These are phyloP conservation scores for Menidia menidia DNA, from an alignment of 2,797 vertebrate species.

Conservation along the genomic window DNA sequence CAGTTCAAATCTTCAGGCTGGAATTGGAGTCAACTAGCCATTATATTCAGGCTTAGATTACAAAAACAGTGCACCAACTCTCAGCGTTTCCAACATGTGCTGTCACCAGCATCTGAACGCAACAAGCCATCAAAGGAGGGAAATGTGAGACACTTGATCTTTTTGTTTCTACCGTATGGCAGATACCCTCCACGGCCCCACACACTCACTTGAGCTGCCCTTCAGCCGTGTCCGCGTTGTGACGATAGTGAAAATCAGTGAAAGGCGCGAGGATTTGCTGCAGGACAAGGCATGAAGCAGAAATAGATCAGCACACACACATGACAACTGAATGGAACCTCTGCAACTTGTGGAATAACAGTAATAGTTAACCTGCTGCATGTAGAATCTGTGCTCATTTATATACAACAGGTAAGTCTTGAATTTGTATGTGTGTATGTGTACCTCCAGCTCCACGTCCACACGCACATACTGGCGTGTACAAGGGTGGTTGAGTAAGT, in stretches of 20 bases:
- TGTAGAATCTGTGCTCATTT: conserved; percentile 38
- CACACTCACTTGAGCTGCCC: conserved; percentile 96
- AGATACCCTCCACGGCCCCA: conserved; percentile 16
- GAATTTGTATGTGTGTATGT: neutral
- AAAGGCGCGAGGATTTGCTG: conserved; percentile 99
- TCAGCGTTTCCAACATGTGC: conserved; percentile 28
- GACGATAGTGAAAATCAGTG: conserved; percentile 99
- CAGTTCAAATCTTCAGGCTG: conserved; percentile 31
- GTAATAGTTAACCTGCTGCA: conserved; percentile 23
- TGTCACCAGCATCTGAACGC: conserved; percentile 46
- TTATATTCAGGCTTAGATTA: conserved; percentile 40
- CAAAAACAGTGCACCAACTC: conserved; percentile 49
- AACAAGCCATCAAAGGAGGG: conserved; percentile 50
- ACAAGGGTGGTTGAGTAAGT: conserved; percentile 98
- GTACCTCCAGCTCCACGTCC: conserved; percentile 96
- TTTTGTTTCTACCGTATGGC: conserved; percentile 40
- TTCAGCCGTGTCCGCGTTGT: conserved; percentile 96
- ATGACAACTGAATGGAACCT: neutral
- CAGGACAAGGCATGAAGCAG: conserved; percentile 57
- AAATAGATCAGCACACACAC: conserved; percentile 18
- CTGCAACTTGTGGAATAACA: conserved; percentile 1
- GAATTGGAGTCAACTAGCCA: conserved; percentile 42
- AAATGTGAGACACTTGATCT: conserved; percentile 52
- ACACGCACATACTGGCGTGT: conserved; percentile 95
- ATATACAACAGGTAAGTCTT: conserved; percentile 20